Conservation (phyloP, 2,888 invertebrate genomes). For the Tryphoninae sp. region DNA sequence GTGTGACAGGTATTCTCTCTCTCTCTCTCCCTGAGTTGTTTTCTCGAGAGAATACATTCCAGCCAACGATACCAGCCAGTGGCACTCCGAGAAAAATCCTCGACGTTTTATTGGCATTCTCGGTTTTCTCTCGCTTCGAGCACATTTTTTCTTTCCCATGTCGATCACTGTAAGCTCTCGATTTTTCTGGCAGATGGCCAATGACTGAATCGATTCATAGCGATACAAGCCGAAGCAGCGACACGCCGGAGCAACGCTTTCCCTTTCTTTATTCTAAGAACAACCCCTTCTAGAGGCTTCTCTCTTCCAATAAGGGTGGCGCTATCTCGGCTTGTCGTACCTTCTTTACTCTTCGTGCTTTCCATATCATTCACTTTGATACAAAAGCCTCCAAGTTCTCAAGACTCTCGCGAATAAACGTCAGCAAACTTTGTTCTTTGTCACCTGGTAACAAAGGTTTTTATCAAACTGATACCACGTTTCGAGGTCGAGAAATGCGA, state of each 20-base stretch:
- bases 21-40: slow-evolving; percentile 19
- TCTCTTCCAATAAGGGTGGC: slow-evolving; percentile 6
- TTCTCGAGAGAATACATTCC: slow-evolving; percentile 39
- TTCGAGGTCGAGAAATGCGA: background rate
- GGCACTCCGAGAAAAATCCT: background rate
- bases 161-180: slow-evolving; percentile 17
- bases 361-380: slow-evolving; percentile 43
- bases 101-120: slow-evolving; percentile 15
- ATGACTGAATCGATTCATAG: slow-evolving; percentile 5
- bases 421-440: slow-evolving; percentile 34
- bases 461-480: slow-evolving; percentile 1
- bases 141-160: background rate
- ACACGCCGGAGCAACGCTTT: background rate
- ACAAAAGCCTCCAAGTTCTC: slow-evolving; percentile 13
- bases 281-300: background rate
- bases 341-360: slow-evolving; percentile 15
- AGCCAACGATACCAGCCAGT: slow-evolving; percentile 15
- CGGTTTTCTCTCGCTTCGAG: slow-evolving; percentile 9
- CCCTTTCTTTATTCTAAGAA: slow-evolving; percentile 27
- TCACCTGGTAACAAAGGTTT: slow-evolving; percentile 4
- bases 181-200: slow-evolving; percentile 25
- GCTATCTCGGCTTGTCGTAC: background rate
- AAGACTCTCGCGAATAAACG: slow-evolving; percentile 1
- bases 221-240: background rate
- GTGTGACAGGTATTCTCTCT: slow-evolving; percentile 35